A percentile compares a stretch with the other conserved stretches of the same genome.
phyloP scores from a whole-genome alignment of 2,888 invertebrate species.

The Scaptomyza tumidula region DNA sequence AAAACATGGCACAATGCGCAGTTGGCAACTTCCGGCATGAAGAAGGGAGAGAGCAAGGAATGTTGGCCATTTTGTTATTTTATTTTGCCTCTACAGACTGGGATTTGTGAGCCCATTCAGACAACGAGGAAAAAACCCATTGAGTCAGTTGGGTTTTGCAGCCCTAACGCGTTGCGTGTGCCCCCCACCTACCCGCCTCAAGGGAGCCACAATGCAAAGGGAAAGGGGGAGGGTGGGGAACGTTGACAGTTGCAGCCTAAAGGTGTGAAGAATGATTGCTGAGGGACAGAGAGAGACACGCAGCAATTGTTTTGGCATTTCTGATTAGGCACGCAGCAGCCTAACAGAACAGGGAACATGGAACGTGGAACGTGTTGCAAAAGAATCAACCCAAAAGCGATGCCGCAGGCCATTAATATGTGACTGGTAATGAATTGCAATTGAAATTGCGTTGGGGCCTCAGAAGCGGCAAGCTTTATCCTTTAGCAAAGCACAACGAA shows the following conservation, averaged over 20 bases:
- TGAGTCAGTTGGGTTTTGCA: slow-evolving; percentile 48
- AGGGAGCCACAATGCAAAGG: slow-evolving; percentile 34
- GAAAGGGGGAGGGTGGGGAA: background rate
- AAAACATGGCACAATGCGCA: slow-evolving; percentile 54
- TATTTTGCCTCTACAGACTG: slow-evolving; percentile 43
- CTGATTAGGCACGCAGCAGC: slow-evolving; percentile 47
- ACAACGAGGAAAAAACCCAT: slow-evolving; percentile 16
- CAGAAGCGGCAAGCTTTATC: slow-evolving; percentile 15
- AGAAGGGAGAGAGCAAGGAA: slow-evolving; percentile 12
- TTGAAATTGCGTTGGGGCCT: slow-evolving; percentile 55
- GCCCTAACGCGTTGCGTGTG: slow-evolving; percentile 49
- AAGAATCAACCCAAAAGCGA: background rate
- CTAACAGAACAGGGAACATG: slow-evolving; percentile 3
- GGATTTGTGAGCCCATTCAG: slow-evolving; percentile 51
- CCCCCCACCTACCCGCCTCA: slow-evolving; percentile 7
- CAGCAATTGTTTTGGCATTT: slow-evolving; percentile 61
- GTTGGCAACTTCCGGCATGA: slow-evolving; percentile 54
- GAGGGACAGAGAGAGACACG: background rate
- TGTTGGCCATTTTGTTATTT: slow-evolving; percentile 75
- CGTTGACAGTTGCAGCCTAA: slow-evolving; percentile 51
- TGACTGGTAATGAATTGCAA: slow-evolving; percentile 76
- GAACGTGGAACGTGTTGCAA: slow-evolving; percentile 4
- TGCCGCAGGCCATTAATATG: slow-evolving; percentile 63
- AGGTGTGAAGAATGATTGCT: slow-evolving; percentile 73
- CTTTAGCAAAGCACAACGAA: background rate